Evolutionary conservation across 1,140 invertebrate species (phyloP).

Genomic region (Drosophila arizonae): DNA sequence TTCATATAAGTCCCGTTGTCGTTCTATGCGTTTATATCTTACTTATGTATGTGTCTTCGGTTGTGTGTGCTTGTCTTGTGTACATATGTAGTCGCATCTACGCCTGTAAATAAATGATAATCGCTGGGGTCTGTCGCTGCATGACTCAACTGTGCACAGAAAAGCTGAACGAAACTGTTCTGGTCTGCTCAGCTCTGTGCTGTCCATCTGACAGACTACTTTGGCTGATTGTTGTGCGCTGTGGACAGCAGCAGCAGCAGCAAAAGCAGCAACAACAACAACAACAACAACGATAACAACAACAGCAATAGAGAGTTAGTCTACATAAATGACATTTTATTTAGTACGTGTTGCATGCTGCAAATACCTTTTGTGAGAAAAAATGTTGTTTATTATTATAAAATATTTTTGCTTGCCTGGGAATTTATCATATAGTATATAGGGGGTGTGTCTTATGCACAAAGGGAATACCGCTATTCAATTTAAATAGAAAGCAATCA

Average conservation of each 20-base stretch:
- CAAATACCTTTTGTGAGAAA: conserved; percentile 39
- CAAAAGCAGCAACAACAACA: not conserved
- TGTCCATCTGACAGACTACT: conserved; percentile 47
- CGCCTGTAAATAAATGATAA: conserved; percentile 70
- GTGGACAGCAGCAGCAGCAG: not conserved
- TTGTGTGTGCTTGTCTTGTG: not conserved
- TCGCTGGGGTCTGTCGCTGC: conserved; percentile 39
- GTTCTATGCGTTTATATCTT: conserved; percentile 9
- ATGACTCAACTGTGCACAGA: conserved; percentile 57
- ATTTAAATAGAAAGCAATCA: conserved; percentile 17
- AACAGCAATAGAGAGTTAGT: not conserved
- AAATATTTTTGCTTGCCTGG: conserved; percentile 45
- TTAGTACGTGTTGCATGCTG: conserved; percentile 68
- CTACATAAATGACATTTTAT: conserved; percentile 60
- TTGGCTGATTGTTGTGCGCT: conserved; percentile 52
- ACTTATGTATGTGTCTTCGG: not conserved
- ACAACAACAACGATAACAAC: not conserved
- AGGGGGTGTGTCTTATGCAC: not conserved
- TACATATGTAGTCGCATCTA: conserved; percentile 25
- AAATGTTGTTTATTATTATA: conserved; percentile 64
- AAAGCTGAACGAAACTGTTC: conserved; percentile 15
- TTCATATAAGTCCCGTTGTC: conserved; percentile 35
- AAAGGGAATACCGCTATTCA: not conserved
- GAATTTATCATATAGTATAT: conserved; percentile 43
- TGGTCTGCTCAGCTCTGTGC: not conserved